Base-by-base conservation (phyloP, 2,797 vertebrate genomes). In the Thunnus albacares region DNA sequence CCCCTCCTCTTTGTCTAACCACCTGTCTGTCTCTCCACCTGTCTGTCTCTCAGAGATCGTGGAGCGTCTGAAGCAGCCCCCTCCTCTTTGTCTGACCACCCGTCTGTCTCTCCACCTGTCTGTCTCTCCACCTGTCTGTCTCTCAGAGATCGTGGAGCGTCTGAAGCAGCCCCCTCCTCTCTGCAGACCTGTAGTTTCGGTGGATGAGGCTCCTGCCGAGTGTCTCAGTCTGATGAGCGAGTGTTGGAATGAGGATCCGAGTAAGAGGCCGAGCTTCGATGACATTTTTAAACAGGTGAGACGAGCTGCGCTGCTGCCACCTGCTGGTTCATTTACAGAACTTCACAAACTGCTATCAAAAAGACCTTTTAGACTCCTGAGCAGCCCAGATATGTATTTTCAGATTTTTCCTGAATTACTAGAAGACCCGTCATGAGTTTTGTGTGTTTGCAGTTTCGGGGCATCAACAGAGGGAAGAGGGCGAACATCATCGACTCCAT, bases 401-500 rank as follows among this genome's bases (percentile, higher is more conserved):
- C 18, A 8, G 7, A 20, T 15, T 43, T 14, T 38, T 24, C 17
- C 14, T 28, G 7, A 62, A 41, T 2, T 24, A 24, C 24, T 30
- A 30, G 28, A 3, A 30, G 28, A 14, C 2, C 0, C 49, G 41
- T 60, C 4, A 12, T 33, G 12, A 30, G 38, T 30, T 20, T 28
- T 53, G 11, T 58, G 8, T 69, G 18, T 80, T 61, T 75, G 35
- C 74, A 97, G 97, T 97, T 97, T 84, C 96, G 96, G 76, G 93
- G 90, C 35, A 96, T 97, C 68, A 97, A 96, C 87, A 95, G 95
- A 67, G 96, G 97, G 0, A 95, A 95, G 69, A 96, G 95, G 75
- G 97, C 93, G 0, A 97, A 97, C 89, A 97, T 97, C 81, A 98
- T 98, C 0, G 97, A 98, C 90, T 97, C 97, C 0, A 98, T 98